Base-by-base conservation (phyloP, 2,888 invertebrate species). In the Trissoscelio sp. region DNA sequence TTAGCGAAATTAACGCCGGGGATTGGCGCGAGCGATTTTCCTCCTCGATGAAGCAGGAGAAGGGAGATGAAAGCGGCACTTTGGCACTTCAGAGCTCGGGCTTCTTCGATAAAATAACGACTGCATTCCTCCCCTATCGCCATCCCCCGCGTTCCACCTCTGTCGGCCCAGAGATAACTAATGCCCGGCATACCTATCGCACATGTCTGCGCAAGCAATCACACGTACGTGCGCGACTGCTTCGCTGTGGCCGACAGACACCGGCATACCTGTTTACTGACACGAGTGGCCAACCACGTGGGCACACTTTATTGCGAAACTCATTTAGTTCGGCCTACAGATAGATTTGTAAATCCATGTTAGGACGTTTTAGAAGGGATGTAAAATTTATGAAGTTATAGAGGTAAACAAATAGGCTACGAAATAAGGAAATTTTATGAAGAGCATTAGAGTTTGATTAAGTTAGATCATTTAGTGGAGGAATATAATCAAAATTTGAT, bases 101-200 rank as follows among this genome's bases (percentile, higher is more conserved):
- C 87, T 88, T 87, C 85, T 86, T 87, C 87, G 88, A 88, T 88
- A 88, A 88, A 88, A 85, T 85, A 87, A 85, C 87, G 87, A 84
- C 86, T 83, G 87, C 88, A 89, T 89, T 89, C 89, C 87, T 85
- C 83, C 85, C 83, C 85, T 89, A 89, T 88, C 89, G 84, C 62
- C 79, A 66, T 72, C 80, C 82, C 75, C 79, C 74, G 72, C 85
- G 84, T 84, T 82, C 84, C 84, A 85, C 85, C 86, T 81, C 81
- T 72, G 81, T 67, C 66, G 53, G 34, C 24, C 53, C 42, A 69
- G 55, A 53, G 88, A 88, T 88, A 88, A 88, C 88, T 87, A 86
- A 87, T 88, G 86, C 86, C 83, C 84, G 84, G 83, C 85, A 85
- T 84, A 82, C 81, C 82, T 79, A 64, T 79, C 81, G 62, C 69